Evolutionary conservation across 2,113 vertebrate genomes (phyloP).

Genomic region (Bubalus kerabau): DNA sequence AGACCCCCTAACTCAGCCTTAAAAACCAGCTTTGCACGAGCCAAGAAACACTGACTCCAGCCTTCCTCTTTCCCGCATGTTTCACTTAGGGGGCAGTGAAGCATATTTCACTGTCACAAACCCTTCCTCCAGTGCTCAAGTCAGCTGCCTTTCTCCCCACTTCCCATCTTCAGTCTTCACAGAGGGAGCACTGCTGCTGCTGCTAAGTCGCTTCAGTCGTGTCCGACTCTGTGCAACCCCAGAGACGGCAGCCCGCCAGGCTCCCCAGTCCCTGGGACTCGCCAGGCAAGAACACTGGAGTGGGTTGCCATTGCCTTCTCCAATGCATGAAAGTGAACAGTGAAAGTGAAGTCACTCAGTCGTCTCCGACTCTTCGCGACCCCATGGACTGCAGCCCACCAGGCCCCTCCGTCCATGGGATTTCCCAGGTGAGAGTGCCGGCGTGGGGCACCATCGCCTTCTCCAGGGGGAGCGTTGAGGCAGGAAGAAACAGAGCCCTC

Average conservation of each 20-base stretch:
- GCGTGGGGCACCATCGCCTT: too few species aligned
- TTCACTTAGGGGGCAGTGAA: not conserved
- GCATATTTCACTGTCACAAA: not conserved
- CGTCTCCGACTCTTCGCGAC: too few species aligned
- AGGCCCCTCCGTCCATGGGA: too few species aligned
- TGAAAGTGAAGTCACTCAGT: too few species aligned
- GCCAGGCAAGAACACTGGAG: too few species aligned
- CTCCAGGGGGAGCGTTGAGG: not conserved
- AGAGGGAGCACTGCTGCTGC: not conserved
- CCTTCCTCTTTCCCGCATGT: not conserved
- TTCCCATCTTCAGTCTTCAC: not conserved
- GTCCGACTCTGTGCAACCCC: rapidly evolving
- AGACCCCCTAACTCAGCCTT: not conserved
- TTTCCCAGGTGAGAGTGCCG: too few species aligned
- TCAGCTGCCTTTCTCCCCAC: not conserved
- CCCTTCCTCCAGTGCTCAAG: not conserved
- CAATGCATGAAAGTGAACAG: too few species aligned
- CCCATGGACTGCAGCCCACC: too few species aligned
- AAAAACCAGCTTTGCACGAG: not conserved
- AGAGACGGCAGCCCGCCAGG: too few species aligned
- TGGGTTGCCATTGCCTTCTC: too few species aligned
- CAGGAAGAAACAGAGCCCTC: not conserved
- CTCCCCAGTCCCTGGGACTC: too few species aligned
- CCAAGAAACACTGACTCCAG: not conserved
- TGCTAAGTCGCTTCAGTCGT: rapidly evolving